Percentiles rank a stretch among this genome's conserved stretches.
phyloP scores from a whole-genome alignment of 2,888 invertebrate species.

The Hipparchia semele region DNA sequence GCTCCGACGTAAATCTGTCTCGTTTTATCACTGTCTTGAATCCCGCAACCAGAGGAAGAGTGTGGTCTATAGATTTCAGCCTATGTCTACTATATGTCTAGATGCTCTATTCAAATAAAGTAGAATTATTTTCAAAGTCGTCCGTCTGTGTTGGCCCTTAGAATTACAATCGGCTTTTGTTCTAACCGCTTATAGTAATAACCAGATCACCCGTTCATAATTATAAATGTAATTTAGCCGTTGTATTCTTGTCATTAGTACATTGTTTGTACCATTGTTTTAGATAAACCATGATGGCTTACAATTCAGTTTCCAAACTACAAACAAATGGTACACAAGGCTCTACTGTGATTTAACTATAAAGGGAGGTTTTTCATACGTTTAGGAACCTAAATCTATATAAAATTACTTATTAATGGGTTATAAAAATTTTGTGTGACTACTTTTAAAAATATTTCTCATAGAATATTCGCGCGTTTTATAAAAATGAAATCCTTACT shows the following conservation, averaged over 20 bases:
- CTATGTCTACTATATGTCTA: too few relatives aligned
- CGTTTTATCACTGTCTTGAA: too few relatives aligned
- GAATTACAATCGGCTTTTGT: conserved; percentile 31
- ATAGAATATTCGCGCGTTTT: too few relatives aligned
- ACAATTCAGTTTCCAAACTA: neutral
- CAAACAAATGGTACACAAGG: conserved; percentile 8
- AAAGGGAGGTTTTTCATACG: neutral
- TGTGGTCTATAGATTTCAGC: too few relatives aligned
- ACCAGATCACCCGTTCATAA: conserved; percentile 33
- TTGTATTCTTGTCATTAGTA: conserved; percentile 29
- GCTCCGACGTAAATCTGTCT: too few relatives aligned
- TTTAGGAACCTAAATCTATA: neutral
- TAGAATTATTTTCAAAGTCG: neutral
- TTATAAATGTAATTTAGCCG: conserved; percentile 31
- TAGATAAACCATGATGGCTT: conserved; percentile 32
- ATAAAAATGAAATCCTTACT: too few relatives aligned
- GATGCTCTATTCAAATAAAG: too few relatives aligned
- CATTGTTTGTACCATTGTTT: conserved; percentile 34
- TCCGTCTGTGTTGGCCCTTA: neutral
- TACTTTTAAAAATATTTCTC: too few relatives aligned
- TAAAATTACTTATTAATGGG: too few relatives aligned
- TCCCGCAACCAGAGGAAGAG: too few relatives aligned
- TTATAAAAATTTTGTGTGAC: too few relatives aligned
- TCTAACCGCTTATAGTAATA: conserved; percentile 12
- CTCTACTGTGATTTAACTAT: neutral